phyloP scores from a whole-genome alignment of 2,888 invertebrate species.

The Brachyptera putata region DNA sequence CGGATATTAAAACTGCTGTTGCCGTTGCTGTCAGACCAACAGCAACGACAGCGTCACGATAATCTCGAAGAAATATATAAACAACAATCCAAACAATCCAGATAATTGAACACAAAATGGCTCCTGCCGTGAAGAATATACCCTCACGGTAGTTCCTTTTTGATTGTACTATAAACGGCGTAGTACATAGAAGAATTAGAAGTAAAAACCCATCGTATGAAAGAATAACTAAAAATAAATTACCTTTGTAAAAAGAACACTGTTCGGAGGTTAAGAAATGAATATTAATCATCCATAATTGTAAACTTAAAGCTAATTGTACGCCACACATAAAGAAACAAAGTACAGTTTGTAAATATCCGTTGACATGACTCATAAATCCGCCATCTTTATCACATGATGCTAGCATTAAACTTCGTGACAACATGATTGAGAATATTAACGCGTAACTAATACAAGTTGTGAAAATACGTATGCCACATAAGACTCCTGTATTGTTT shows the following conservation, averaged over 20 bases:
- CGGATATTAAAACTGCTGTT: conserved; percentile 56
- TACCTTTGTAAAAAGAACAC: conserved; percentile 48
- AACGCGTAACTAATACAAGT: conserved; percentile 58
- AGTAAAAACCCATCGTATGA: conserved; percentile 61
- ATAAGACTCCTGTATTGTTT: conserved; percentile 42
- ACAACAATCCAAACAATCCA: conserved; percentile 61
- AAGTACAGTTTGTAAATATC: conserved; percentile 50
- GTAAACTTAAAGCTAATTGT: conserved; percentile 42
- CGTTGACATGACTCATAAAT: conserved; percentile 65
- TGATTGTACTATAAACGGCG: conserved; percentile 59
- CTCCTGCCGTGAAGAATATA: conserved; percentile 46
- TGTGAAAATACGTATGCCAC: conserved; percentile 54
- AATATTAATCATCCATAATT: no score
- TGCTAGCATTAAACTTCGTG: conserved; percentile 60
- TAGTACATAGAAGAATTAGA: conserved; percentile 51
- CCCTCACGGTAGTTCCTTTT: conserved; percentile 67
- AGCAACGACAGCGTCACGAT: conserved; percentile 54
- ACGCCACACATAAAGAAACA: conserved; percentile 55
- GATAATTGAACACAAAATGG: conserved; percentile 50
- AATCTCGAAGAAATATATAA: conserved; percentile 44
- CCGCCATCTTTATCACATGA: conserved; percentile 61
- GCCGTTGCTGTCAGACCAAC: conserved; percentile 59
- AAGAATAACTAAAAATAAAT: conserved; percentile 50
- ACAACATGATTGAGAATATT: conserved; percentile 59
- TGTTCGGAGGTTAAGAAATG: conserved; percentile 46